phyloP scores from a whole-genome alignment of 2,888 invertebrate species.

The Elysia crispata region DNA sequence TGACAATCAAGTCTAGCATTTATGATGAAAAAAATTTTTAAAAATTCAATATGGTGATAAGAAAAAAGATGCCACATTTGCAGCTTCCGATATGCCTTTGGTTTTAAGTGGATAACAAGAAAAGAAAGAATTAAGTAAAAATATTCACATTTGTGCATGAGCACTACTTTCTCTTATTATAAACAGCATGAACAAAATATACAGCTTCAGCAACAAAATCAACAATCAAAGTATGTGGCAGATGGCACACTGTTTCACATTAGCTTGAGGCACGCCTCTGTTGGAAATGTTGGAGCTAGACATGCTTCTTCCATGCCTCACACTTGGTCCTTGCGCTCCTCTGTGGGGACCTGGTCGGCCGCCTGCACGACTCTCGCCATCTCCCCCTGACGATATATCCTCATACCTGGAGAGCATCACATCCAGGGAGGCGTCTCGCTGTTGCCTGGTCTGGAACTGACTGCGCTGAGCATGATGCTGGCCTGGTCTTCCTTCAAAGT shows the following conservation, averaged over 20 bases:
- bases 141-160: too few species aligned
- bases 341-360: neutral
- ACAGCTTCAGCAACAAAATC: neutral
- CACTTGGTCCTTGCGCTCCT: neutral
- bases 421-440: constrained; percentile 48
- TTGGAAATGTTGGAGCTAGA: neutral
- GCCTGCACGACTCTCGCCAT: neutral
- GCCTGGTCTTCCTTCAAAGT: constrained; percentile 36
- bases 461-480: too few species aligned
- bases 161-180: too few species aligned
- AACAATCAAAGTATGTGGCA: constrained; percentile 61
- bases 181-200: neutral
- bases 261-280: constrained; percentile 60
- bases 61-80: too few species aligned
- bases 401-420: constrained; percentile 50
- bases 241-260: constrained; percentile 69
- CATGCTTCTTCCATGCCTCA: neutral
- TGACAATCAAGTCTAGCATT: too few species aligned
- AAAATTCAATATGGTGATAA: too few species aligned
- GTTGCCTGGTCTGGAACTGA: too few species aligned
- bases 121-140: too few species aligned
- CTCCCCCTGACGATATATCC: constrained; percentile 28
- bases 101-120: too few species aligned
- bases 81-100: too few species aligned
- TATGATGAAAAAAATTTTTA: too few species aligned